Base-by-base conservation (phyloP, 2,888 invertebrate genomes). In the Atherix ibis region DNA sequence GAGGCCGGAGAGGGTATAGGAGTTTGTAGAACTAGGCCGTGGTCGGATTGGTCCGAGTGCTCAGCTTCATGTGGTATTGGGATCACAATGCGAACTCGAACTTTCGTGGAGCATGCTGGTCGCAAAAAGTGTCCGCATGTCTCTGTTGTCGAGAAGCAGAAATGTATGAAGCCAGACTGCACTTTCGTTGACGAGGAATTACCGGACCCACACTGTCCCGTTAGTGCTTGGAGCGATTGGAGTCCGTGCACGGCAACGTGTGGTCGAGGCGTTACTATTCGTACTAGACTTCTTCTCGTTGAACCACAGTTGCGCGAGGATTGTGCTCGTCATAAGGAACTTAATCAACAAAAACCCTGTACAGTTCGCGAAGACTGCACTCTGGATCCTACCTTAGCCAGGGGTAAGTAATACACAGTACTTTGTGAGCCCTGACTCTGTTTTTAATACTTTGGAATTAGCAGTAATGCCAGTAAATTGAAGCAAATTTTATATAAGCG, bases 181-280 rank as follows among this genome's bases (percentile, higher is more conserved):
- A 56, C 60, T 0, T 66, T 45, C 30, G 55, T 56, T 3, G 16
- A 36, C 18, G 38, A 38, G 5, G 71, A 68, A 44, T 44, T 59
- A 1, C 53, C 66, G 2, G 76, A 76, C 62, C 71, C 75, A 1
- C 40, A 64, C 45, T 82, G 82, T 47, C 80, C 84, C 37, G 77
- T 84, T n/a, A 80, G 81, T 0, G 73, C 73, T 32, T 94, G 92
- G 92, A 76, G 83, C 36, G 78, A 81, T 44, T 94, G 91, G 91
- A 84, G 87, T 36, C 81, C 89, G 0, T 94, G 92, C 63, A 80
- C 83, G 32, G 83, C 80, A 0, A 73, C 83, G 5, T 94, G 92
- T 54, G 92, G 89, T 0, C 71, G 73, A 50, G 92, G 92, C 1
- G 71, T 80, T 12, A 67, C 69, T 40, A 58, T 73, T 36, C 71